These are phyloP conservation scores for Spatula versicolor DNA, from an alignment of 2,797 vertebrate species.

Conservation along the genomic window DNA sequence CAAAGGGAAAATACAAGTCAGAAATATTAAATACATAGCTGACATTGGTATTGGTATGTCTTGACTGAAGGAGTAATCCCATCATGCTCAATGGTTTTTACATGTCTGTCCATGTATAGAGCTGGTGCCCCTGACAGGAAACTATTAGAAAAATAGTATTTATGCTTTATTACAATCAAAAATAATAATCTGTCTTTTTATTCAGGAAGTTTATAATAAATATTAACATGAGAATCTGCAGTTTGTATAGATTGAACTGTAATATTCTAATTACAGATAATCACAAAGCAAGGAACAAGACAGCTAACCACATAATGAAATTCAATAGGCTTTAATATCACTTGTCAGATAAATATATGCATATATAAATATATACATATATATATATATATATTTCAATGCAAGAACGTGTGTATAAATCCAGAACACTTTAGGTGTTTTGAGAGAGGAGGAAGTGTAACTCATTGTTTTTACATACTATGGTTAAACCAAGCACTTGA, in stretches of 20 bases:
- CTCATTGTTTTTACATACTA: neutral
- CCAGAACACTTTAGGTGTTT: neutral
- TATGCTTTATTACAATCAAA: neutral
- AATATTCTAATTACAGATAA: neutral
- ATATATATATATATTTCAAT: neutral
- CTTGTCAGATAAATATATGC: neutral
- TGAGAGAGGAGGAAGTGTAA: neutral
- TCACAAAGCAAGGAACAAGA: neutral
- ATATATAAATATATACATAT: neutral
- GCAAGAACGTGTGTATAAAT: neutral
- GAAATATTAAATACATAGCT: neutral
- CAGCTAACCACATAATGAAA: neutral
- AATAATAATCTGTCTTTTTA: neutral
- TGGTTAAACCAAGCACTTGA: neutral
- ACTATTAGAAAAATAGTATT: neutral
- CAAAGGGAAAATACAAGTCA: neutral
- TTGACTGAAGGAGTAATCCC: neutral
- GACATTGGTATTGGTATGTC: neutral
- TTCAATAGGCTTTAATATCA: neutral
- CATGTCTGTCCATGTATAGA: neutral
- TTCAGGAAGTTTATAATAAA: neutral
- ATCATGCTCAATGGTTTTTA: neutral
- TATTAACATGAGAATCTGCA: neutral
- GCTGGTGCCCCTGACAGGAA: neutral
- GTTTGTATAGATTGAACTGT: neutral